Base-by-base conservation (phyloP, 2,797 vertebrate species). In the Poecilia picta region DNA sequence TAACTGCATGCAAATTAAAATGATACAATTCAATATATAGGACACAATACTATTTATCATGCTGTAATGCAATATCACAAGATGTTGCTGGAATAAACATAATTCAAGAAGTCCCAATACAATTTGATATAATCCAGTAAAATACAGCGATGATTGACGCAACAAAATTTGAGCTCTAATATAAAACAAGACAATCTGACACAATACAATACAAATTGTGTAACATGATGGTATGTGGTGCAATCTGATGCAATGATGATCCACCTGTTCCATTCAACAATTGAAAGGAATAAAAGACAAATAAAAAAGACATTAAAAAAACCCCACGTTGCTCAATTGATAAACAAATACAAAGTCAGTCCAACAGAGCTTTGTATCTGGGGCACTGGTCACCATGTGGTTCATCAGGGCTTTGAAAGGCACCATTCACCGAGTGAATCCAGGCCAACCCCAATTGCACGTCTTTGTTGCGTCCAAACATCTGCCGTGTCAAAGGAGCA, bases 401-500 rank as follows among this genome's bases (percentile, higher is more conserved):
- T 83, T 88, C 82, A 72, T 57, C 15, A 1, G 59, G 33, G 81
- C 80, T 91, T 93, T 93, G 87, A 95, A 93, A 90, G 86, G 88
- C 83, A 80, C 86, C 49, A 74, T 90, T 90, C 85, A 87, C 84
- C 75, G 66, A 74, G 72, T 90, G 89, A 93, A 90, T 81, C 82
- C 39, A 5, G 81, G 89, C 87, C 83, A 94, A 90, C 68, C 82
- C 18, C 83, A 93, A 91, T 78, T 89, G 68, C 79, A 81, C 81
- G 72, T 80, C 74, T 70, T 33, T 16, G 46, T 93, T 89, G 89
- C 84, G 84, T 93, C 87, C 89, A 83, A 91, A 93, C 92, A 92
- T 92, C 91, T 93, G 93, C 79, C 83, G 81, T 46, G 68, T 88
- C 85, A 83, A 91, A 89, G 86, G 79, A 91, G 85, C 84, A 88